A percentile compares a stretch with the other conserved stretches of the same genome.
Conservation (phyloP, 1,140 invertebrate genomes). For the Zeugodacus cucurbitae region DNA sequence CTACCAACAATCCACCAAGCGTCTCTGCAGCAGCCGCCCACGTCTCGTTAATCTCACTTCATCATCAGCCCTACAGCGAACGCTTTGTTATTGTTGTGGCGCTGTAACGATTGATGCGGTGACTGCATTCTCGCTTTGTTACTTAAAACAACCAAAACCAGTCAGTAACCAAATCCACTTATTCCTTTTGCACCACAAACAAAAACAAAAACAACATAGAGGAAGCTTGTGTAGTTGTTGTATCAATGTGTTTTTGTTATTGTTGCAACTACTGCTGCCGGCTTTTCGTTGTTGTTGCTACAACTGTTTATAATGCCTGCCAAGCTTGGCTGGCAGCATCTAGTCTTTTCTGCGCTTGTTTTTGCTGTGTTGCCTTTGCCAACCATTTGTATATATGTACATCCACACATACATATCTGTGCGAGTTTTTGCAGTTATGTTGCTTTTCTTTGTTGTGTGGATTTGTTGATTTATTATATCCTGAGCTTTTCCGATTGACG, state of each 20-base stretch:
- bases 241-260: not conserved
- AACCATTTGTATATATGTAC: not conserved
- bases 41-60: not conserved
- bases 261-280: slow-evolving; percentile 25
- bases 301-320: not conserved
- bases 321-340: not conserved
- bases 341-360: not conserved
- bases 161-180: not conserved
- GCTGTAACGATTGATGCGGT: not conserved
- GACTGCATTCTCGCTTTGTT: not conserved
- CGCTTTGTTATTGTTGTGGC: not conserved
- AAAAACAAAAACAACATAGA: not conserved
- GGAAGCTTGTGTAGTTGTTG: slow-evolving; percentile 17
- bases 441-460: not conserved
- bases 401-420: not conserved
- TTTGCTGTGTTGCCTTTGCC: not conserved
- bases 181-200: not conserved
- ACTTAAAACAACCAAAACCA: not conserved
- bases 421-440: not conserved
- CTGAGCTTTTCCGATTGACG: slow-evolving; percentile 62
- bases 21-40: not conserved
- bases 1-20: too few relatives aligned
- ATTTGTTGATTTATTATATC: slow-evolving; percentile 32
- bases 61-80: not conserved
- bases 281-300: slow-evolving; percentile 21